A percentile compares a stretch with the other conserved stretches of the same genome.
These are phyloP conservation scores for Acropternis orthonyx DNA, from an alignment of 2,797 vertebrate species.

Conservation along the genomic window DNA sequence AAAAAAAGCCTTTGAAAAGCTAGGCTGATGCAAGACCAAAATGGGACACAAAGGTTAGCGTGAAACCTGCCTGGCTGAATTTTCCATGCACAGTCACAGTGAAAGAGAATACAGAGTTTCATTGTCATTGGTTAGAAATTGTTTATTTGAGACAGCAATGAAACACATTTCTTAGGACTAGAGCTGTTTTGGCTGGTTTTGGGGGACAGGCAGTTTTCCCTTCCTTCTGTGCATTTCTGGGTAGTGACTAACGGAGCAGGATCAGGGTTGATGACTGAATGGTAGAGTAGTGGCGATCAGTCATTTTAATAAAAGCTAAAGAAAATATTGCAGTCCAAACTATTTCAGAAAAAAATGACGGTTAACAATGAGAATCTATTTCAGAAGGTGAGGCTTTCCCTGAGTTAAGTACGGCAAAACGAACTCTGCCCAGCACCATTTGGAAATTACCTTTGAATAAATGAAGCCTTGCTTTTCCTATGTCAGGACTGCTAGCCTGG, in stretches of 20 bases:
- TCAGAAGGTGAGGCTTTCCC: neutral
- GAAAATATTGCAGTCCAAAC: neutral
- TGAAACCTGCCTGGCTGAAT: neutral
- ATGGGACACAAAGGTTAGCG: fast-evolving
- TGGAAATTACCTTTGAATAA: constrained; percentile 6
- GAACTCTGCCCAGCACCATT: neutral
- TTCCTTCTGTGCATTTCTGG: neutral
- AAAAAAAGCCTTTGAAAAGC: neutral
- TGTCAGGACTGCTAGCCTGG: constrained; percentile 1
- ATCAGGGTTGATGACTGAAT: neutral
- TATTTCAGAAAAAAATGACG: neutral
- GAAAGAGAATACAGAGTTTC: neutral
- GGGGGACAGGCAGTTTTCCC: neutral
- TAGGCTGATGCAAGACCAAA: neutral
- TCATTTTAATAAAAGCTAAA: neutral
- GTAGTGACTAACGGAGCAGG: fast-evolving
- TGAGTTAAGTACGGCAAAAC: neutral
- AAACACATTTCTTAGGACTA: neutral
- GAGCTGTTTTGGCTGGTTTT: neutral
- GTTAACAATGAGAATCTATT: neutral
- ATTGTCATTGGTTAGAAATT: neutral
- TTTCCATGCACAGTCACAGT: neutral
- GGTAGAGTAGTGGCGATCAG: fast-evolving
- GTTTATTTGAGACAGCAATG: neutral
- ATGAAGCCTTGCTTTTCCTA: neutral